Evolutionary conservation across 2,797 vertebrate species (phyloP).

Genomic region (Pseudotriccus pelzelni): DNA sequence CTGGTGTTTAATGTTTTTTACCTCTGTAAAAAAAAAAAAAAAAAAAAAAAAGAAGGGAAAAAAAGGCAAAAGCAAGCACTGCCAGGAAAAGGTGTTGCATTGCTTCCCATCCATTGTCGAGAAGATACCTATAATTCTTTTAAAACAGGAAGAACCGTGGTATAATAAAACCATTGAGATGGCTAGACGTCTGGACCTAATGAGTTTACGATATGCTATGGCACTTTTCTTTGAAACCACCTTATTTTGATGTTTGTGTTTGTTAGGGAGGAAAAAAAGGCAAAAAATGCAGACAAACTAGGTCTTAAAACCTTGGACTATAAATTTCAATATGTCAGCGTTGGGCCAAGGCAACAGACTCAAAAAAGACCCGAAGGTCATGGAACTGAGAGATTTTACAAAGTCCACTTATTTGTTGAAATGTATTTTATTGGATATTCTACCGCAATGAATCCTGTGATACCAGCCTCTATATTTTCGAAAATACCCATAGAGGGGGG

Average conservation of each 20-base stretch:
- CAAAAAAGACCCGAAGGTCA: constrained; percentile 67
- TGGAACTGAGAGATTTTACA: constrained; percentile 12
- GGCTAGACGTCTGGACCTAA: constrained; percentile 99
- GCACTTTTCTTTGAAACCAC: constrained; percentile 89
- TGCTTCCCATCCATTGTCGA: constrained; percentile 84
- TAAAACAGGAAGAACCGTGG: constrained; percentile 94
- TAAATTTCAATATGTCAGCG: constrained; percentile 82
- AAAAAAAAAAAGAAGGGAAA: neutral
- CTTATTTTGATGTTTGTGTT: constrained; percentile 89
- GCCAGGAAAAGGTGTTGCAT: constrained; percentile 83
- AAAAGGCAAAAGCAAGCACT: constrained; percentile 34
- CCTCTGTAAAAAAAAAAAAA: neutral
- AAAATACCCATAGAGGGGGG: neutral
- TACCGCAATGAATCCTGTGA: neutral
- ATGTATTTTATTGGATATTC: constrained; percentile 18
- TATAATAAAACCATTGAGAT: constrained; percentile 96
- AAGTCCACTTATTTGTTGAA: constrained; percentile 18
- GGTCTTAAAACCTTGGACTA: constrained; percentile 87
- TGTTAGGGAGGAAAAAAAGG: constrained; percentile 76
- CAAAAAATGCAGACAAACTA: constrained; percentile 83
- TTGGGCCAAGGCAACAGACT: constrained; percentile 77
- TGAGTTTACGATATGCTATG: constrained; percentile 94
- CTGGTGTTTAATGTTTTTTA: constrained; percentile 47
- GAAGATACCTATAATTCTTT: constrained; percentile 88
- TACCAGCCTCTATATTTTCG: neutral